phyloP scores from a whole-genome alignment of 2,113 vertebrate genomes.

The Sialia sialis region DNA sequence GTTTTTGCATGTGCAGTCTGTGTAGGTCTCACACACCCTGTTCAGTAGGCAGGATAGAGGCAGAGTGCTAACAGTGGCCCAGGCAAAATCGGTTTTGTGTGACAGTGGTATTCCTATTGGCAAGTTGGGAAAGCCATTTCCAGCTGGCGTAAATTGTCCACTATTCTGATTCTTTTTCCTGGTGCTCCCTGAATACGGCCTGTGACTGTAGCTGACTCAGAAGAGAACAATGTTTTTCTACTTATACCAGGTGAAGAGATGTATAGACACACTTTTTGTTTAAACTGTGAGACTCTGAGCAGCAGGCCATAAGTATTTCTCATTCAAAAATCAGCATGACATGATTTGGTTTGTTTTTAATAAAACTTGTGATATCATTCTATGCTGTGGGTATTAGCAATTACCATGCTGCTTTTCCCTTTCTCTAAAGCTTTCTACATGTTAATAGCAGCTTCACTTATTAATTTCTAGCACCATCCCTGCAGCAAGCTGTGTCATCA shows the following conservation, averaged over 20 bases:
- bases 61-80: neutral
- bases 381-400: neutral
- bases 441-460: neutral
- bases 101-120: neutral
- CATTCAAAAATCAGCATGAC: neutral
- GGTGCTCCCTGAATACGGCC: neutral
- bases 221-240: neutral
- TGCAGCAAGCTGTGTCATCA: neutral
- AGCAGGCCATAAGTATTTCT: neutral
- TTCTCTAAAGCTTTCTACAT: neutral
- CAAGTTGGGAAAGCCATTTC: neutral
- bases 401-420: neutral
- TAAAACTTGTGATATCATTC: neutral
- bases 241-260: neutral
- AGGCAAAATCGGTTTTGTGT: neutral
- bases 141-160: neutral
- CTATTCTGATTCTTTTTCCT: neutral
- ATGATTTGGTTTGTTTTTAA: neutral
- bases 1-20: neutral
- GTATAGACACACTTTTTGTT: neutral
- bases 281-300: neutral
- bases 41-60: neutral
- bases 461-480: neutral
- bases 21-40: neutral
- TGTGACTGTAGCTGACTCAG: neutral